A percentile compares a stretch with the other conserved stretches of the same genome.
These are phyloP conservation scores for Oncorhynchus tshawytscha DNA, from an alignment of 2,113 vertebrate genomes.

Conservation along the genomic window DNA sequence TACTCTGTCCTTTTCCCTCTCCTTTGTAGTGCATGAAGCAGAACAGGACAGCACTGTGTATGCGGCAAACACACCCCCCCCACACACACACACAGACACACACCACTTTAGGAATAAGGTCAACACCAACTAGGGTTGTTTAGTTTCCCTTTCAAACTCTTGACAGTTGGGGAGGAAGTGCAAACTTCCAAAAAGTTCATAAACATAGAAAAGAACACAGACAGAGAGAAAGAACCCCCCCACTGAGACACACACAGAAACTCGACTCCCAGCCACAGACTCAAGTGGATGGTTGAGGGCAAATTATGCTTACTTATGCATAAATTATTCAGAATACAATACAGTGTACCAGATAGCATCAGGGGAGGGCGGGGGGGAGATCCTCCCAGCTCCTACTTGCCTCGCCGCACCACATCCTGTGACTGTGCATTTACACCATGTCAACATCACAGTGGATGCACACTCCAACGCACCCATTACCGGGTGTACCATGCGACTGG, in stretches of 20 bases:
- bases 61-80: background rate
- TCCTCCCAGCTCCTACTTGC: background rate
- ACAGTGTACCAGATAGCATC: constrained; percentile 5
- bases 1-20: constrained; percentile 31
- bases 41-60: constrained; percentile 4
- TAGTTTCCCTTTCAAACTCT: background rate
- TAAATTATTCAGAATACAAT: constrained; percentile 24
- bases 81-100: constrained; percentile 7
- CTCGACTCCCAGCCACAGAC: background rate
- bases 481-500: background rate
- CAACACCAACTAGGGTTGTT: background rate
- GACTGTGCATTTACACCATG: constrained; percentile 14
- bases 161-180: constrained; percentile 6
- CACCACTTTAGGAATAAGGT: background rate
- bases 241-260: background rate
- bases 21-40: background rate
- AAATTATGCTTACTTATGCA: background rate
- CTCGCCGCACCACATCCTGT: background rate
- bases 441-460: background rate
- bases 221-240: background rate
- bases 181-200: constrained; percentile 52
- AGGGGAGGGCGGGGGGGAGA: background rate
- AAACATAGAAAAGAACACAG: constrained; percentile 15
- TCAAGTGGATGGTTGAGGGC: background rate
- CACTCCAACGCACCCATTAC: constrained; percentile 2